Evolutionary conservation across 2,888 invertebrate genomes (phyloP).

Genomic region (Eumerus sabulonum): DNA sequence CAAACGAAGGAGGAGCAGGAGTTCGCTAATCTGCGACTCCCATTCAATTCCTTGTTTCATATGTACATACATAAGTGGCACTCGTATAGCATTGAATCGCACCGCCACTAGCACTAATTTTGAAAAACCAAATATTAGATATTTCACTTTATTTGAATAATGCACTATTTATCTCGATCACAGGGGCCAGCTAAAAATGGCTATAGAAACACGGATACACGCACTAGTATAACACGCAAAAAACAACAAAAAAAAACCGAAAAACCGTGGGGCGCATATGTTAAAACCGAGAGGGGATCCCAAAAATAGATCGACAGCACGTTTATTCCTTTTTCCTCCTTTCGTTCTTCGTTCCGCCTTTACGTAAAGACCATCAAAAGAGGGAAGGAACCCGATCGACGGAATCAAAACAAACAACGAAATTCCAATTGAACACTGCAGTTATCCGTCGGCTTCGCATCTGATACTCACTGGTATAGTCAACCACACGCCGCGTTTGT

Average conservation of each 20-base stretch:
- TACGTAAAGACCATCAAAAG: too few species aligned
- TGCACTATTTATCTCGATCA: slow-evolving; percentile 52
- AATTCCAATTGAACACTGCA: slow-evolving; percentile 11
- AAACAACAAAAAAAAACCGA: too few species aligned
- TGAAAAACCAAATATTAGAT: slow-evolving; percentile 17
- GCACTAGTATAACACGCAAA: not conserved
- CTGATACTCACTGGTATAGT: slow-evolving; percentile 9
- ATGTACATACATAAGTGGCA: too few species aligned
- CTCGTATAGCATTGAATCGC: slow-evolving; percentile 33
- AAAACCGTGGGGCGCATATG: slow-evolving; percentile 22
- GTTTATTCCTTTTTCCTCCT: slow-evolving; percentile 26
- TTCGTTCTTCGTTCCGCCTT: too few species aligned
- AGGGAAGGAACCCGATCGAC: not conserved
- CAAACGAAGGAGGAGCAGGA: slow-evolving; percentile 12
- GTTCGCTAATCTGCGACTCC: too few species aligned
- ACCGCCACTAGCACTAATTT: slow-evolving; percentile 24
- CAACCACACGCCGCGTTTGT: slow-evolving; percentile 66
- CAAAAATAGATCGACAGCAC: slow-evolving; percentile 63
- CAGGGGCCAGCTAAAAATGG: not conserved
- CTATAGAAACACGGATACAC: slow-evolving; percentile 7
- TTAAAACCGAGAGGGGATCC: slow-evolving; percentile 40
- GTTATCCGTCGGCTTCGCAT: slow-evolving; percentile 41
- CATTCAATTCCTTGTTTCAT: too few species aligned
- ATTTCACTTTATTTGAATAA: slow-evolving; percentile 35
- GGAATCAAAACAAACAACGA: slow-evolving; percentile 64